Conservation (phyloP, 2,797 vertebrate genomes). For the Sebastes trivittatus region DNA sequence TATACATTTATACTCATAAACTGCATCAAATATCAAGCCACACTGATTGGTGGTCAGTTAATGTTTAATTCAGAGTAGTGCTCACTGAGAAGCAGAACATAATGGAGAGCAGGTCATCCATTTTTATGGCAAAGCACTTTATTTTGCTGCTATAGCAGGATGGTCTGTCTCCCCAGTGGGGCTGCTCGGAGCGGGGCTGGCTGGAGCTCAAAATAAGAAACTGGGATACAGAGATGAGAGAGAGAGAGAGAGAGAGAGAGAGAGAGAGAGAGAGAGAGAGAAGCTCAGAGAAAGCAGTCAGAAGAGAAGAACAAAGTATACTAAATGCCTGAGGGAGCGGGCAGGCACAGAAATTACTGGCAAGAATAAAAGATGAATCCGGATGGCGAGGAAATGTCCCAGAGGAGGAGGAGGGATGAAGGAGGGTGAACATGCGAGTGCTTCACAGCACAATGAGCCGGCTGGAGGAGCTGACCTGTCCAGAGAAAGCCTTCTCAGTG, state of each 20-base stretch:
- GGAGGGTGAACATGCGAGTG: constrained; percentile 45
- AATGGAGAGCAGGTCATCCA: constrained; percentile 58
- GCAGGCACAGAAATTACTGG: constrained; percentile 69
- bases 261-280: constrained; percentile 3
- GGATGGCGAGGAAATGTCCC: constrained; percentile 51
- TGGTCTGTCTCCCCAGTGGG: constrained; percentile 47
- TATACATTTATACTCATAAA: background rate
- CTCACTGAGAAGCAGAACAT: constrained; percentile 28
- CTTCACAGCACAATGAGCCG: constrained; percentile 34
- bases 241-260: too few relatives aligned
- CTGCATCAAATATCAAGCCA: background rate
- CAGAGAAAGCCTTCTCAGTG: background rate
- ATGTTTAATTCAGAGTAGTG: constrained; percentile 40
- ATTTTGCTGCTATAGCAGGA: constrained; percentile 52
- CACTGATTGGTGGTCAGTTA: constrained; percentile 18
- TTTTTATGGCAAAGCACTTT: constrained; percentile 54
- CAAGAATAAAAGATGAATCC: constrained; percentile 69
- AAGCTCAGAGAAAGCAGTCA: constrained; percentile 45
- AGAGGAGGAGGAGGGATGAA: constrained; percentile 50
- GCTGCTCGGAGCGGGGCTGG: constrained; percentile 64
- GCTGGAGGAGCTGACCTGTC: constrained; percentile 43
- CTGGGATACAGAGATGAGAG: constrained; percentile 46
- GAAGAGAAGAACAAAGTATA: constrained; percentile 60
- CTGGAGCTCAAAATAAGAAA: constrained; percentile 69
- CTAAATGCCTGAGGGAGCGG: constrained; percentile 62